Base-by-base conservation (phyloP, 2,113 vertebrate genomes). In the Gila orcuttii region DNA sequence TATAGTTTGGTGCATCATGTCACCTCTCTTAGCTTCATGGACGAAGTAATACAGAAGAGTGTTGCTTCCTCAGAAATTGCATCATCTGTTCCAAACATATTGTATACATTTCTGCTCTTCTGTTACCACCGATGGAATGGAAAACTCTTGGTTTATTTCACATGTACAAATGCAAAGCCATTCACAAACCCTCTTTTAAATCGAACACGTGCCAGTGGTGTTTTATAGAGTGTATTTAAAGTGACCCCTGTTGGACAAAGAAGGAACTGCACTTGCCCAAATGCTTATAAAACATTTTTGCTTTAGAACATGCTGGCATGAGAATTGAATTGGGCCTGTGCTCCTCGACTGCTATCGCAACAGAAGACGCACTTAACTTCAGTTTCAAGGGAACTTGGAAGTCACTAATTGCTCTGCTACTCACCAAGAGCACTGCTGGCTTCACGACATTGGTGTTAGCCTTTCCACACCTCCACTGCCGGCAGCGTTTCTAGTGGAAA, bases 1-100 rank as follows among this genome's bases (percentile, higher is more conserved):
- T 47, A 47, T 74, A 93, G 94, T 95, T 95, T 94, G 93, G 91
- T 91, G 93, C 95, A 90, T 94, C 88, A 93, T 92, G 93, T 95
- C 94, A 93, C 88, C 90, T 86, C 85, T 92, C 71, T 60, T 17
- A 88, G 90, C 60, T 50, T 86, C 79, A 89, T 84, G 79, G 91
- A 88, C 92, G 79, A 85, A 91, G 31, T 93, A 89, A 92, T 94
- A 88, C 90, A 94, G 95, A 93, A 90, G 86, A 93, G 90, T 79
- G 86, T 33, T 90, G 19, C 31, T 90, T 87, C 93, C 95, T 94
- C 92, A 94, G 95, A 94, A 91, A 85, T 86, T 73, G 85, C 28
- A 4, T 12, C 87, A 89, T 87, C 68, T 66, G 88, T 81, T 71
- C 36, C 39, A 84, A 87, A 88, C 79, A 64, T 85, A 86, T 87